Base-by-base conservation (phyloP, 2,113 vertebrate species). In the Helogale parvula region DNA sequence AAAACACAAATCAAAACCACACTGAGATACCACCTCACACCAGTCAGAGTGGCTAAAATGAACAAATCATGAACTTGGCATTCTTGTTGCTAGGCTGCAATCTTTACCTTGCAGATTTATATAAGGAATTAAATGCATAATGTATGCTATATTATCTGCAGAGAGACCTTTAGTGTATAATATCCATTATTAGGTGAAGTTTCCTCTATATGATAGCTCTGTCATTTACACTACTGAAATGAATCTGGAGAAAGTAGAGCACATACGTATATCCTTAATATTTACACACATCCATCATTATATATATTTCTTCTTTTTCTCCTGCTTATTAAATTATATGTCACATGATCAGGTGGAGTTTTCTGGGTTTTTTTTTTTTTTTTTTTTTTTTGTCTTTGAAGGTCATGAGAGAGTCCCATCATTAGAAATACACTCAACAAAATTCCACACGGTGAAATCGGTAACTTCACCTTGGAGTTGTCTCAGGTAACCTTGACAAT, bases 251-350 rank as follows among this genome's bases (percentile, higher is more conserved):
- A 54, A 83, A 88, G 76, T 8, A 38, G 2, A 74, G 8, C 8
- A 35, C 3, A 72, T 41, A 0, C 0, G 4, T 29, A 19, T 1
- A 29, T 83, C 5, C 2, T 82, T 19, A 60, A 54, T 80, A 77
- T 85, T 92, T 54, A 66, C 6, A 69, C 1, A 1, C 16, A 10
- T 33, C 12, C 41, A 77, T 41, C 5, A 50, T 38, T 31, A 35
- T 35, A 52, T 54, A 16, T 10, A 23, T n/a, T 92, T 47, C 87
- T 38, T 50, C 7, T 99, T 98, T 99, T 99, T 98, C 98, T 99
- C 84, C 98, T 98, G 79, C 99, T 23, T 1, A 35, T 72, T 90
- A 4, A 94, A 60, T 54, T 77, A 31, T 27, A 27, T 33, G 7
- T 7, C 16, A 45, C 5, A 38, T 13, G 1, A 85, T 80, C 13